Percentiles rank a stretch among this genome's conserved stretches.
These are phyloP conservation scores for Neoseiulus cucumeris DNA, from an alignment of 1,140 invertebrate genomes.

Conservation along the genomic window DNA sequence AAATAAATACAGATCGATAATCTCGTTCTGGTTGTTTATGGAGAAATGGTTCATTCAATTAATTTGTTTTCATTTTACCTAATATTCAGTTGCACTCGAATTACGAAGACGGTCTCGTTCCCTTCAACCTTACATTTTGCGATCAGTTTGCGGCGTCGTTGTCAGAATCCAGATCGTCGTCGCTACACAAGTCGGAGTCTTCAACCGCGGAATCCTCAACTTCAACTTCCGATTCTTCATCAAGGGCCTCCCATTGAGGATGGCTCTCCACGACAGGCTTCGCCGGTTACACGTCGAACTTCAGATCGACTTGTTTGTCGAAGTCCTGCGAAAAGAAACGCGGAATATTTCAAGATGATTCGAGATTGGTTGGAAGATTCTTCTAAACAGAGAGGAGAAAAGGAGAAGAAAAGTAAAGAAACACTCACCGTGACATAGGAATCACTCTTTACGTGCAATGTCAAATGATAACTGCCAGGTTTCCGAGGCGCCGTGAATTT, in stretches of 20 bases:
- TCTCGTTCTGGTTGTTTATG: too few species aligned
- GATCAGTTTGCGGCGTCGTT: not conserved
- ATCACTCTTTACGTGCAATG: constrained; percentile 81
- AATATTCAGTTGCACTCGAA: too few species aligned
- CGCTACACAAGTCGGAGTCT: constrained; percentile 16
- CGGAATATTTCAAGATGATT: too few species aligned
- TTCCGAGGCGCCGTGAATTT: constrained; percentile 86
- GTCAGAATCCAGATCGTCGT: constrained; percentile 7
- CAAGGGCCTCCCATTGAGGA: constrained; percentile 18
- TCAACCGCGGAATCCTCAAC: constrained; percentile 19
- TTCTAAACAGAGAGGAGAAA: too few species aligned
- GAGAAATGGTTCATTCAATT: too few species aligned
- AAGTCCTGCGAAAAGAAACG: constrained; percentile 23
- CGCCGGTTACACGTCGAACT: constrained; percentile 5
- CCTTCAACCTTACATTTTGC: not conserved
- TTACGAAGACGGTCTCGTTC: too few species aligned
- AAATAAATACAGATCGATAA: too few species aligned
- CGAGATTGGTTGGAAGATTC: too few species aligned
- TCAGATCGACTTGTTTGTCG: constrained; percentile 11
- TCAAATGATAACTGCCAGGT: constrained; percentile 76
- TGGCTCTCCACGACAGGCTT: constrained; percentile 13
- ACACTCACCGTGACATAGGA: constrained; percentile 46
- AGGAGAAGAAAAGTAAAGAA: too few species aligned
- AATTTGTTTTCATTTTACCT: too few species aligned
- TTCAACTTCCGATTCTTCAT: constrained; percentile 16